These are phyloP conservation scores for Neocrepidodera transversa DNA, from an alignment of 2,888 invertebrate species.

Conservation along the genomic window DNA sequence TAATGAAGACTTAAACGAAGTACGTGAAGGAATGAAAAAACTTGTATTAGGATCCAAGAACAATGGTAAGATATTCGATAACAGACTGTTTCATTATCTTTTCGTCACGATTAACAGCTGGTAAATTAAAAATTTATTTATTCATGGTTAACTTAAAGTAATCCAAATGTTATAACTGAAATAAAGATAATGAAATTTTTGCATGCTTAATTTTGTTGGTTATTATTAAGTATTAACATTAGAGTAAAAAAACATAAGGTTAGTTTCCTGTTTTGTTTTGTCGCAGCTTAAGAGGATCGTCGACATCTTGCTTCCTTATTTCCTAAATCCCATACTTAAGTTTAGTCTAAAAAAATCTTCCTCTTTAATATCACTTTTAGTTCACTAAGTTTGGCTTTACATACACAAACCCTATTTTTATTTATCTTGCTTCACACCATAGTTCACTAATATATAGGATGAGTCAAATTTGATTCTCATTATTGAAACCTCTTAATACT, in stretches of 20 bases:
- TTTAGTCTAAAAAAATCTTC: constrained; percentile 31
- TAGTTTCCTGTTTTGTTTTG: constrained; percentile 64
- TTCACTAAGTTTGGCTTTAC: constrained; percentile 39
- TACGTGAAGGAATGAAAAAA: constrained; percentile 78
- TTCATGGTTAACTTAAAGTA: neutral
- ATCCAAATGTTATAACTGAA: constrained; percentile 1
- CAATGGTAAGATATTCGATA: constrained; percentile 60
- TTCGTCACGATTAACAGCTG: constrained; percentile 27
- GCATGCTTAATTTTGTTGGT: constrained; percentile 7
- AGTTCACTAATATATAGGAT: constrained; percentile 30
- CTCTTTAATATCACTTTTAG: constrained; percentile 38
- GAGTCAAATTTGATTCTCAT: constrained; percentile 10
- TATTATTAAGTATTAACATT: constrained; percentile 14
- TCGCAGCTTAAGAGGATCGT: constrained; percentile 70
- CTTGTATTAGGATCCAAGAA: constrained; percentile 65
- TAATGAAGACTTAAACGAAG: constrained; percentile 73
- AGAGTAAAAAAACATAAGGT: constrained; percentile 42
- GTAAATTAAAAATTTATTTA: neutral
- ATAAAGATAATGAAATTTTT: constrained; percentile 1
- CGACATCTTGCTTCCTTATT: constrained; percentile 59
- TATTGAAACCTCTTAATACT: neutral
- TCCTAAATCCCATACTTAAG: constrained; percentile 48
- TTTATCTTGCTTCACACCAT: constrained; percentile 42
- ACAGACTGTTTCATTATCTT: constrained; percentile 50
- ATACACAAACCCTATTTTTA: constrained; percentile 38